Conservation (phyloP, 2,113 vertebrate species). For the Coregonus clupeaformis region DNA sequence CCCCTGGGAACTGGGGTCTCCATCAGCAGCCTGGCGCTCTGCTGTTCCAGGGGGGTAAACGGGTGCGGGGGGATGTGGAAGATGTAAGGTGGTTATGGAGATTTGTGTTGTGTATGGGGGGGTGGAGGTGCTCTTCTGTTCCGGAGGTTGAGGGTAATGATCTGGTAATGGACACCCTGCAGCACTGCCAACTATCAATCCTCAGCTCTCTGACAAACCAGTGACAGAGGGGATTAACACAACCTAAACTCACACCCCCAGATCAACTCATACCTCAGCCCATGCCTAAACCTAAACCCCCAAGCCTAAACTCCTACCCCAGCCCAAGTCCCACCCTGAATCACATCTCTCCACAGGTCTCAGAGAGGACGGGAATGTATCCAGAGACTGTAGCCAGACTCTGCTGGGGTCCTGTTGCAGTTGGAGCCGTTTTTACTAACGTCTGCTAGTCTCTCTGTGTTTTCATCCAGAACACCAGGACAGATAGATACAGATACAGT, state of each 20-base stretch:
- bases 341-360: too few relatives aligned
- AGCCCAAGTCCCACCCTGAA: background rate
- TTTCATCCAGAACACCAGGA: too few relatives aligned
- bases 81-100: background rate
- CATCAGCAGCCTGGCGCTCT: conserved; percentile 29
- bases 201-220: background rate
- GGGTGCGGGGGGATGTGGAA: too few relatives aligned
- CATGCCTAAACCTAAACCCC: too few relatives aligned
- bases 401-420: conserved; percentile 28
- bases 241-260: conserved; percentile 13
- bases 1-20: conserved; percentile 9
- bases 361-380: conserved; percentile 33
- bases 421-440: background rate
- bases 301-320: background rate
- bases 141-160: conserved; percentile 43
- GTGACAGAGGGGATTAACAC: background rate
- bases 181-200: conserved; percentile 59
- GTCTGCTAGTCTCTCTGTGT: too few relatives aligned
- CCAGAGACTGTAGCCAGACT: conserved; percentile 29
- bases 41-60: background rate
- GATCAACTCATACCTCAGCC: conserved; percentile 3
- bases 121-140: too few relatives aligned
- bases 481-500: too few relatives aligned
- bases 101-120: too few relatives aligned
- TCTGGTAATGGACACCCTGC: conserved; percentile 46